phyloP scores from a whole-genome alignment of 2,888 invertebrate species.

The Thecocarcelia acutangulata region DNA sequence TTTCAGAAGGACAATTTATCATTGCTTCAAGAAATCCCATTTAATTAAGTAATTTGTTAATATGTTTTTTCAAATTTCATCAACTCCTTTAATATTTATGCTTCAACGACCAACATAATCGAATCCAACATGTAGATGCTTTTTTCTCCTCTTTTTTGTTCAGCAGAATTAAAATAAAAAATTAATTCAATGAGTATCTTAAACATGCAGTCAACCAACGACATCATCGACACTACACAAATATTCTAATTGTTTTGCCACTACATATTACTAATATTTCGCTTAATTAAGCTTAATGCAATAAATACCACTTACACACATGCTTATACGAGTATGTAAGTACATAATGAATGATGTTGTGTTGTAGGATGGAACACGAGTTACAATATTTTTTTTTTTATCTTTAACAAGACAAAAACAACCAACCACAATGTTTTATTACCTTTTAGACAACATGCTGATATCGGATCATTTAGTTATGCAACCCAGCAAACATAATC shows the following conservation, averaged over 20 bases:
- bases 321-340: constrained; percentile 8
- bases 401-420: constrained; percentile 1
- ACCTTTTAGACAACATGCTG: constrained; percentile 33
- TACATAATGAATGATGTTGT: constrained; percentile 9
- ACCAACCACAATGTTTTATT: constrained; percentile 18
- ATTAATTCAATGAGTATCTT: constrained; percentile 40
- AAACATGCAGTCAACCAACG: constrained; percentile 27
- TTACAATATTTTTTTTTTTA: constrained; percentile 16
- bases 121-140: constrained; percentile 13
- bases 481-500: constrained; percentile 24
- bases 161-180: constrained; percentile 5
- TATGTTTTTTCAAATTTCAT: constrained; percentile 6
- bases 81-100: constrained; percentile 8
- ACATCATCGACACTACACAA: constrained; percentile 27
- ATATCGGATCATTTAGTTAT: constrained; percentile 33
- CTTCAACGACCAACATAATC: constrained; percentile 42
- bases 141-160: neutral
- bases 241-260: neutral
- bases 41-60: constrained; percentile 41
- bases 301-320: constrained; percentile 40
- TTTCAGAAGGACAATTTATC: too few relatives aligned
- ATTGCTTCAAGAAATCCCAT: neutral
- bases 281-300: constrained; percentile 51
- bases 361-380: constrained; percentile 25
- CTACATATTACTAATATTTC: constrained; percentile 28